Evolutionary conservation across 2,888 invertebrate species (phyloP), one percentile per base, ranked within the genome.

Genomic region (Ectemnius continuus): DNA sequence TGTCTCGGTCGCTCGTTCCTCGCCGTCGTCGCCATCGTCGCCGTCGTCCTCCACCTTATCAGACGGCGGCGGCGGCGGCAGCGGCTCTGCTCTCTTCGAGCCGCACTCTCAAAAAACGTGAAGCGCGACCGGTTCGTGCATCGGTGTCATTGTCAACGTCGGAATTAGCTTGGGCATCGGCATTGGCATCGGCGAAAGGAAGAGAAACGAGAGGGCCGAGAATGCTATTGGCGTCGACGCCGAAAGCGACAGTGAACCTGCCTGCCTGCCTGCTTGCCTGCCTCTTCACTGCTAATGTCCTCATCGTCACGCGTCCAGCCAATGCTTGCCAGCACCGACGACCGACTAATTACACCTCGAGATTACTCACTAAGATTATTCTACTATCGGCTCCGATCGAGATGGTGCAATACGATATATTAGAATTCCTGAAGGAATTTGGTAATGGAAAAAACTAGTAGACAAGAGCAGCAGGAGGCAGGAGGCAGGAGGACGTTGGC

Each of bases 1-100:
- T 83, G 78, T 83, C 85, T 78, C 67, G 45, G 65, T 36, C 46
- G 14, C 6, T 26, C 47, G 23, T 28, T 56, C 58, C 61, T 69
- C 68, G 45, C 18, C 60, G 67, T 46, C 46, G 20, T 56, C 57
- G 45, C 13, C 45, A 61, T 23, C 59, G 14, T n/a, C 58, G 67
- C 47, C 11, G 20, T 45, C 8, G 58, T 26, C 20, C 11, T 8
- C 36, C 4, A 6, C 6, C 18, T 58, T n/a, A 60, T 16, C 28
- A 36, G 36, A 23, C 23, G 36, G 6, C n/a, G n/a, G n/a, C n/a
- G n/a, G n/a, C n/a, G n/a, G n/a, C n/a, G n/a, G n/a, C n/a, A n/a
- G n/a, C n/a, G n/a, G n/a, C n/a, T n/a, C n/a, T n/a, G n/a, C n/a
- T n/a, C 23, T 23, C 3, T 23, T 23, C 23, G 3, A 2, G 2